Percentiles rank a stretch among this genome's conserved stretches.
phyloP scores from a whole-genome alignment of 2,797 vertebrate species.

The Spatula versicolor region DNA sequence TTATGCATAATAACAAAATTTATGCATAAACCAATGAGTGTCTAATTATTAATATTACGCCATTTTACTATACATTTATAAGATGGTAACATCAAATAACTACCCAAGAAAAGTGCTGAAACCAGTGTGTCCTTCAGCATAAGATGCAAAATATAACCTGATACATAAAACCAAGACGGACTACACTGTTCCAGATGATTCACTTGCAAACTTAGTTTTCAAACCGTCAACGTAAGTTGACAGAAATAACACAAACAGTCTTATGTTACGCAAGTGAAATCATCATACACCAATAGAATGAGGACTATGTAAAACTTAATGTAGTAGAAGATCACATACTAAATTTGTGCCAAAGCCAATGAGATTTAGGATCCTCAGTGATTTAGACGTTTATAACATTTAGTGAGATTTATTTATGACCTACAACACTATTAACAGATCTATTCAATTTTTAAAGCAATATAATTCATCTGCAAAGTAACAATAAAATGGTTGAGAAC shows the following conservation, averaged over 20 bases:
- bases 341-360: background rate
- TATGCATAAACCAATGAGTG: background rate
- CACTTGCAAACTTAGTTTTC: background rate
- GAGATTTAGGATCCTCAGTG: background rate
- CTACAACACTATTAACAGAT: background rate
- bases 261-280: background rate
- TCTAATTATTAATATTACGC: background rate
- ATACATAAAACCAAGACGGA: background rate
- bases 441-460: background rate
- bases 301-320: background rate
- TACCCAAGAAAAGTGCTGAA: background rate
- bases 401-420: background rate
- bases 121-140: background rate
- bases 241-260: background rate
- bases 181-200: conserved; percentile 3
- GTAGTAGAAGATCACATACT: background rate
- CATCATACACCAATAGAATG: background rate
- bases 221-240: background rate
- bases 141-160: conserved; percentile 16
- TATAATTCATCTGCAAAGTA: background rate
- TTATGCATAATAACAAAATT: no score
- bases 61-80: background rate
- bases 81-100: background rate
- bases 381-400: background rate
- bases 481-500: background rate